Evolutionary conservation across 2,113 vertebrate species (phyloP), one percentile per base, ranked within the genome.

Genomic region (Ptyas mucosa): DNA sequence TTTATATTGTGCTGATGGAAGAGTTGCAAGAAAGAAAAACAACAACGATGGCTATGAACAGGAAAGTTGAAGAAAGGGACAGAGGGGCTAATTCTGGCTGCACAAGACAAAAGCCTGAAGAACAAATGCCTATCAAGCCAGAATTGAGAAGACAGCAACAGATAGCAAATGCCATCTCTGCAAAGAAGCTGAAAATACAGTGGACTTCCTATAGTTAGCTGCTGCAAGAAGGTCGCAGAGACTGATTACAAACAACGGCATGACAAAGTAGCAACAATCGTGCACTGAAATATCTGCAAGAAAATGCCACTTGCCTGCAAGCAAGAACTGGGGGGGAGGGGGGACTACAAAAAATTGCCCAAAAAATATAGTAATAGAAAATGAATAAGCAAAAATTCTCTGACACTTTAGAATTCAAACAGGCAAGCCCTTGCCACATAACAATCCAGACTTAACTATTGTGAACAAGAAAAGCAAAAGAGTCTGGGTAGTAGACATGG

Each of bases 1-100:
- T 93, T 90, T 51, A 94, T 93, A 20, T 87, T 94, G 57, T 87
- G 91, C 88, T 90, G 88, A 92, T 51, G 88, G 51, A 75, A 69
- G 91, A 75, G 53, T 58, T 53, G 54, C 87, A 89, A 57, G 46
- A 39, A 75, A 61, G 18, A 69, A 39, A 39, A 39, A 81, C 20
- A 81, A 81, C 20, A 81, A 81, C 7, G 39, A 43, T 21, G 14
- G 29, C 29, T 6, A 34, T 34, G 29, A 7, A 69, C 64, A 18
- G 29, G 64, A 69, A 69, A n/a, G 64, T 69, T 69, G 29, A n/a
- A 69, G 14, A 34, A 34, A 69, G 29, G 34, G 64, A 69, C 5
- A 61, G 58, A 26, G 58, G 3, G 58, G 5, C 29, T 69, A 69
- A 69, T 69, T 34, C 14, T 69, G 64, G 64, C 14, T 18, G n/a